A percentile compares a stretch with the other conserved stretches of the same genome.
These are phyloP conservation scores for Colaptes auratus DNA, from an alignment of 2,113 vertebrate genomes.

Conservation along the genomic window DNA sequence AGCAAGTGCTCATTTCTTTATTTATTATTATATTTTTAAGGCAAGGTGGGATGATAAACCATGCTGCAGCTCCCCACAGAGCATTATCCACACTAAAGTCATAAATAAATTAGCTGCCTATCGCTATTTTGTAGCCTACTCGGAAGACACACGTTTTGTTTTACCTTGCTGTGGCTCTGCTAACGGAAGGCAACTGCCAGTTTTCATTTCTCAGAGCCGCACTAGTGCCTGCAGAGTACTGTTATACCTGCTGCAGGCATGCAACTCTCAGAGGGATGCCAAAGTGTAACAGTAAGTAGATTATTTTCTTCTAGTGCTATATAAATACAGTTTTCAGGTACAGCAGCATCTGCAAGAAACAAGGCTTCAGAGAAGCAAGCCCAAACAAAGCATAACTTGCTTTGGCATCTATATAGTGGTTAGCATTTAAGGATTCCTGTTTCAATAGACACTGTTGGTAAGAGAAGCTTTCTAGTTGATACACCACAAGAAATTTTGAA, in stretches of 20 bases:
- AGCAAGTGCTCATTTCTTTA: background rate
- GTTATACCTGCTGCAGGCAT: constrained; percentile 16
- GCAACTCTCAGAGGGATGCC: constrained; percentile 30
- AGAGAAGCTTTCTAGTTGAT: background rate
- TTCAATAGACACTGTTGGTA: background rate
- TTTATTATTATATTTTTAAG: background rate
- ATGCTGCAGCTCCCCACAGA: background rate
- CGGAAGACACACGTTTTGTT: background rate
- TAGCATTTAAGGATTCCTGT: background rate
- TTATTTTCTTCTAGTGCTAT: constrained; percentile 19
- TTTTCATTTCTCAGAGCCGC: background rate
- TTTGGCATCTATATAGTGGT: background rate
- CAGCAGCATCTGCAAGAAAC: constrained; percentile 27
- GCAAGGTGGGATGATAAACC: background rate
- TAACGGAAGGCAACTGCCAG: background rate
- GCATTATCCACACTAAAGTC: background rate
- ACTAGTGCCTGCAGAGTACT: background rate
- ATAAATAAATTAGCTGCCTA: constrained; percentile 39
- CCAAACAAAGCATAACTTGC: background rate
- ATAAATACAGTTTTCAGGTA: constrained; percentile 34
- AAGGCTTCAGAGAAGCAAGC: constrained; percentile 11
- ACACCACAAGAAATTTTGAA: background rate
- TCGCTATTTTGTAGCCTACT: background rate
- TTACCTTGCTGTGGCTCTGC: background rate
- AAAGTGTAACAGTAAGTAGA: constrained; percentile 17